Percentiles rank a stretch among this genome's conserved stretches.
phyloP scores from a whole-genome alignment of 2,113 vertebrate species.

The Ariopsis seemanni region DNA sequence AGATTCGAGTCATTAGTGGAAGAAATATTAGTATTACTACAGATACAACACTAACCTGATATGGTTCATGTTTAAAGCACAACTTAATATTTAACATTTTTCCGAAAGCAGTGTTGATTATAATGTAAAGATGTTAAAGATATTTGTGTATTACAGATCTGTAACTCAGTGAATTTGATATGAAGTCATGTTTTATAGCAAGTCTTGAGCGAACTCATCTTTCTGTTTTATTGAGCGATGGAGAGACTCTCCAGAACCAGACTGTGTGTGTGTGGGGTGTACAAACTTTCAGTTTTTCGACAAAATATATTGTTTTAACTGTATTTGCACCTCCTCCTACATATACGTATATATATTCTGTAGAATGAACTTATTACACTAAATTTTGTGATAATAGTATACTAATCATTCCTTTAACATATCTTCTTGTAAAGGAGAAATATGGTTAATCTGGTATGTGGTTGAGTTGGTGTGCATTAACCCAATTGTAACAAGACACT shows the following conservation, averaged over 20 bases:
- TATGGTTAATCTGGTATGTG: background rate
- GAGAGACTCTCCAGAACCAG: background rate
- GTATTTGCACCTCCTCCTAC: constrained; percentile 10
- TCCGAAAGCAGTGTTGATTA: constrained; percentile 4
- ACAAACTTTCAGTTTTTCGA: constrained; percentile 4
- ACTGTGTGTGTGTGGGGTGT: background rate
- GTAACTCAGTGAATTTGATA: constrained; percentile 35
- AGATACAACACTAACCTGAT: constrained; percentile 10
- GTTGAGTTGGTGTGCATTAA: background rate
- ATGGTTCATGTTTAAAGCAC: constrained; percentile 17
- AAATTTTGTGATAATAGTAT: background rate
- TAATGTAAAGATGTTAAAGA: background rate
- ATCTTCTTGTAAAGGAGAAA: background rate
- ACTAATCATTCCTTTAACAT: background rate
- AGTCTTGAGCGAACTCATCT: background rate
- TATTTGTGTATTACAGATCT: constrained; percentile 20
- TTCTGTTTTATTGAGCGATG: background rate
- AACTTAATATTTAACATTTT: background rate
- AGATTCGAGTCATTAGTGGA: background rate
- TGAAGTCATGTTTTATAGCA: constrained; percentile 35
- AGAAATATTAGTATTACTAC: background rate
- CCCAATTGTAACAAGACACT: background rate
- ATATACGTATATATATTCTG: background rate
- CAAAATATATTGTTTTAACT: constrained; percentile 31
- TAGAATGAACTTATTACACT: background rate